A percentile compares a stretch with the other conserved stretches of the same genome.
Evolutionary conservation across 2,797 vertebrate genomes (phyloP).

Genomic region (Argya squamiceps): DNA sequence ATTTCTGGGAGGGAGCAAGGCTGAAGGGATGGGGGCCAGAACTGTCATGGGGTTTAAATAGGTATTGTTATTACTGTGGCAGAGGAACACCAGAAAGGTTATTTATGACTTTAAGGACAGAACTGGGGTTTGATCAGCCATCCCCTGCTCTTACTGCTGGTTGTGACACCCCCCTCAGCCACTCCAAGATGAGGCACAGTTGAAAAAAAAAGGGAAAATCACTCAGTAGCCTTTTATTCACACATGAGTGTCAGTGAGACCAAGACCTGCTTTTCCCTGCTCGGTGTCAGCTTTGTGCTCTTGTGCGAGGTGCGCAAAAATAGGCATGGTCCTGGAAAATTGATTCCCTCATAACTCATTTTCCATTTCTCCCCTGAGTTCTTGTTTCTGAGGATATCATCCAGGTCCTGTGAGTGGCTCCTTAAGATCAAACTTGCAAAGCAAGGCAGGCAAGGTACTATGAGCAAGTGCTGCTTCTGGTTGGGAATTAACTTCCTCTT

Average conservation of each 20-base stretch:
- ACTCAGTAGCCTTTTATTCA: background rate
- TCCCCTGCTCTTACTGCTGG: background rate
- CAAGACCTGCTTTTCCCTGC: background rate
- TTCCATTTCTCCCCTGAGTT: background rate
- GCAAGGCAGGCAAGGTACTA: background rate
- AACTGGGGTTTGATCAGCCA: fast-evolving
- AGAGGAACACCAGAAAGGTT: background rate
- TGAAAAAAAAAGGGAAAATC: background rate
- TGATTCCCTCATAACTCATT: background rate
- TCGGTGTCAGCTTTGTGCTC: fast-evolving
- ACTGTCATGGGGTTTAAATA: background rate
- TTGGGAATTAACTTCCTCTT: background rate
- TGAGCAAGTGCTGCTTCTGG: background rate
- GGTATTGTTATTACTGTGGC: fast-evolving
- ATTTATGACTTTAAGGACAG: background rate
- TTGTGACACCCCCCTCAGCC: background rate
- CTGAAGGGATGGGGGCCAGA: background rate
- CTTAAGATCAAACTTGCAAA: background rate
- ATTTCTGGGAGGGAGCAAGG: background rate
- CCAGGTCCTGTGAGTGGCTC: background rate
- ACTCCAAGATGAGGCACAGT: fast-evolving
- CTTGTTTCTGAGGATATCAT: background rate
- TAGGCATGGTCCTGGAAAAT: background rate
- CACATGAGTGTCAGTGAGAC: fast-evolving
- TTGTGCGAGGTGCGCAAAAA: background rate